Evolutionary conservation across 2,113 vertebrate genomes (phyloP).

Genomic region (Rhabdornis inornatus): DNA sequence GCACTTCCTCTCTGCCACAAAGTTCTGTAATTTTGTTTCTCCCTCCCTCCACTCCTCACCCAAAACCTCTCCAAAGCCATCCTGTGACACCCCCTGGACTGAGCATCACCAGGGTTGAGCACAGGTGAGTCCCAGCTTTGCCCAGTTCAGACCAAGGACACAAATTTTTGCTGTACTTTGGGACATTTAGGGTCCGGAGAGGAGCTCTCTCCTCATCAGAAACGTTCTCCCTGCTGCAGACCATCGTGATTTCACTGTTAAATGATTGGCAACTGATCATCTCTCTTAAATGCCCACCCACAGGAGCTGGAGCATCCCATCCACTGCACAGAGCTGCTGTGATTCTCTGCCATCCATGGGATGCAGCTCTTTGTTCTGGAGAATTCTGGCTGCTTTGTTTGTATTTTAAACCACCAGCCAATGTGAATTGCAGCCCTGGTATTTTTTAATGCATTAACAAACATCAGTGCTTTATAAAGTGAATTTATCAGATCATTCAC

Average conservation of each 20-base stretch:
- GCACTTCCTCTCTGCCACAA: not conserved
- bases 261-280: not conserved
- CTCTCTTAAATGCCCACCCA: not conserved
- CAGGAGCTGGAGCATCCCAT: not conserved
- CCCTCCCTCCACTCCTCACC: not conserved
- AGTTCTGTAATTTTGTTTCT: not conserved
- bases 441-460: not conserved
- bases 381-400: not conserved
- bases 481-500: not conserved
- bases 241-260: not conserved
- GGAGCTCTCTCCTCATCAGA: not conserved
- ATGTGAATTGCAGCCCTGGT: not conserved
- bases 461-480: rapidly evolving
- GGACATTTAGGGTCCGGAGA: not conserved
- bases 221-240: rapidly evolving
- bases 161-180: rapidly evolving
- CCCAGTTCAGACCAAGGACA: not conserved
- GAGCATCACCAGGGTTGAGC: not conserved
- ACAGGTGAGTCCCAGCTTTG: not conserved
- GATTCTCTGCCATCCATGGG: not conserved
- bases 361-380: not conserved
- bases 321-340: not conserved
- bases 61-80: not conserved
- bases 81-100: rapidly evolving
- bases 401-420: not conserved